Percentiles rank a stretch among this genome's conserved stretches.
Conservation (phyloP, 2,113 vertebrate genomes). For the Acinonyx jubatus region DNA sequence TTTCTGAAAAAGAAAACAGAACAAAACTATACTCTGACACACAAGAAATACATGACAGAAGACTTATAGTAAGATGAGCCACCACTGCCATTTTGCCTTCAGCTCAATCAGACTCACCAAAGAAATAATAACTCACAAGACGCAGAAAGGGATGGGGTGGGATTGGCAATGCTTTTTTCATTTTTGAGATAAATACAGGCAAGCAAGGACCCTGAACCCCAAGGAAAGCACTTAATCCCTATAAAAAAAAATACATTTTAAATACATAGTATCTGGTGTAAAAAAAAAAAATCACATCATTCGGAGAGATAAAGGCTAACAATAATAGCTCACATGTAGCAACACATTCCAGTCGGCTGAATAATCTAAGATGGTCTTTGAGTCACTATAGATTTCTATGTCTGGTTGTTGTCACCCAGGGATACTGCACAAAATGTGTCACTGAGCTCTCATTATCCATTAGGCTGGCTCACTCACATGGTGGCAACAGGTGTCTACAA, state of each 20-base stretch:
- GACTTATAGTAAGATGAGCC: not conserved
- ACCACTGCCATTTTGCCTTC: not conserved
- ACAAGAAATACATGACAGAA: conserved; percentile 14
- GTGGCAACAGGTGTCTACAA: not conserved
- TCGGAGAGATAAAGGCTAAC: not conserved
- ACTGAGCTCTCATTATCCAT: not conserved
- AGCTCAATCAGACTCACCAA: not conserved
- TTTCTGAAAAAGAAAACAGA: not conserved
- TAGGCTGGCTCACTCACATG: not conserved
- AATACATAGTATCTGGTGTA: not conserved
- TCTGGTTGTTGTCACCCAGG: not conserved
- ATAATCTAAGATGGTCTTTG: not conserved
- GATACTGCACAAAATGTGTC: not conserved
- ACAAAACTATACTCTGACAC: not conserved
- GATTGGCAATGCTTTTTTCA: not conserved
- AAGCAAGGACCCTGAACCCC: not conserved
- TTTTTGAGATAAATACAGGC: not conserved
- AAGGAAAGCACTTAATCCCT: not conserved
- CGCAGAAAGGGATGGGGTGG: not conserved
- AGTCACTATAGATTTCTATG: not conserved
- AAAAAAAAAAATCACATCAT: not conserved
- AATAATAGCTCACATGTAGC: not conserved
- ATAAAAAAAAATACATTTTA: not conserved
- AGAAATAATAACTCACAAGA: not conserved
- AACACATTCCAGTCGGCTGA: not conserved